Percentiles rank a stretch among this genome's conserved stretches.
phyloP scores from a whole-genome alignment of 2,797 vertebrate genomes.

The Smutsia temminckii region DNA sequence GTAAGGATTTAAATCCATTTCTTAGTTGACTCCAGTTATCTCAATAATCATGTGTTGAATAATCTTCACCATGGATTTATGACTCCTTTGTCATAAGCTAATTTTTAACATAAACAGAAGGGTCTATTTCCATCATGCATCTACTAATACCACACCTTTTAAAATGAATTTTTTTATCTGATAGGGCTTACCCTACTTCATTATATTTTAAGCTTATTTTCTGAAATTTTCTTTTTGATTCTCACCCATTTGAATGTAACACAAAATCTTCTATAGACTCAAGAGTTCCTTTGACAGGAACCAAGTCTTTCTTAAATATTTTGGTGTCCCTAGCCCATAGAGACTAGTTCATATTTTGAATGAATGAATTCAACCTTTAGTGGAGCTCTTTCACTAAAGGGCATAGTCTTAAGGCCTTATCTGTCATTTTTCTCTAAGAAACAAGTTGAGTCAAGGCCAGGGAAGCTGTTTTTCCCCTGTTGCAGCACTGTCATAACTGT shows the following conservation, averaged over 20 bases:
- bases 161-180: background rate
- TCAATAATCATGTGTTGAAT: background rate
- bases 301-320: background rate
- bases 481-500: background rate
- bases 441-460: background rate
- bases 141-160: background rate
- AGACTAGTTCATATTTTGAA: background rate
- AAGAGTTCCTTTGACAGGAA: background rate
- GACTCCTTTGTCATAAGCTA: background rate
- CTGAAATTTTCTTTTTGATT: slow-evolving; percentile 1
- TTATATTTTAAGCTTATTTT: background rate
- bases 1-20: background rate
- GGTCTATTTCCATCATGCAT: background rate
- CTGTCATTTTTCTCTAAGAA: background rate
- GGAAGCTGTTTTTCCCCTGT: background rate
- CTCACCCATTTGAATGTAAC: background rate
- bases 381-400: background rate
- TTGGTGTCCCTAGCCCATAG: background rate
- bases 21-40: background rate
- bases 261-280: background rate
- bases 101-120: background rate
- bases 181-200: background rate
- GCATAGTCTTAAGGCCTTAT: background rate
- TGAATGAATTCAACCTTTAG: background rate
- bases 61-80: background rate